These are phyloP conservation scores for Oenanthe melanoleuca DNA, from an alignment of 2,113 vertebrate species.

Conservation along the genomic window DNA sequence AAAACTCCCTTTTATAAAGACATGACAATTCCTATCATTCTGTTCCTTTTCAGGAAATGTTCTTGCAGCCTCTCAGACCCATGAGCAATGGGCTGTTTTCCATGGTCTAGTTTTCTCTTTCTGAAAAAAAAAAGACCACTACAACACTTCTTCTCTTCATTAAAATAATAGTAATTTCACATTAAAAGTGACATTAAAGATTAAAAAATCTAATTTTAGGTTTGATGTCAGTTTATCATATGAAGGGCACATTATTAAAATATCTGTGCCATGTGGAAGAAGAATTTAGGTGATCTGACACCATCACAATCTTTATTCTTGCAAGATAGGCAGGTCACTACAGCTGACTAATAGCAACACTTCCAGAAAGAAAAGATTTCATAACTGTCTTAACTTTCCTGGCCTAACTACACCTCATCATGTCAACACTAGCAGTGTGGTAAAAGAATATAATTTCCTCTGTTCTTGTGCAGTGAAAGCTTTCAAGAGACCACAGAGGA, in stretches of 20 bases:
- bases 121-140: not conserved
- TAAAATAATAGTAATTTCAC: not conserved
- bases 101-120: not conserved
- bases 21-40: not conserved
- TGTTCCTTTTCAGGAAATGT: not conserved
- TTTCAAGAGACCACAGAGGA: not conserved
- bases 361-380: not conserved
- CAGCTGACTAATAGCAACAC: not conserved
- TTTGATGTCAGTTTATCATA: not conserved
- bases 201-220: not conserved
- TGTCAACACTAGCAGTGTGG: not conserved
- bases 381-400: not conserved
- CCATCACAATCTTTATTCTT: not conserved
- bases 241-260: not conserved
- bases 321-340: not conserved
- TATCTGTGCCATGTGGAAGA: not conserved
- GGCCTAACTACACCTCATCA: not conserved
- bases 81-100: not conserved
- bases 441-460: not conserved
- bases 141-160: not conserved
- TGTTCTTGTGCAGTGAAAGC: not conserved
- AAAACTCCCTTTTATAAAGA: not conserved
- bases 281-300: not conserved
- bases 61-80: not conserved
- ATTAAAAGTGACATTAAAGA: not conserved